A percentile compares a stretch with the other conserved stretches of the same genome.
Evolutionary conservation across 35 echinoderm and acorn worm species (phyloP).

Genomic region (Acanthaster planci): DNA sequence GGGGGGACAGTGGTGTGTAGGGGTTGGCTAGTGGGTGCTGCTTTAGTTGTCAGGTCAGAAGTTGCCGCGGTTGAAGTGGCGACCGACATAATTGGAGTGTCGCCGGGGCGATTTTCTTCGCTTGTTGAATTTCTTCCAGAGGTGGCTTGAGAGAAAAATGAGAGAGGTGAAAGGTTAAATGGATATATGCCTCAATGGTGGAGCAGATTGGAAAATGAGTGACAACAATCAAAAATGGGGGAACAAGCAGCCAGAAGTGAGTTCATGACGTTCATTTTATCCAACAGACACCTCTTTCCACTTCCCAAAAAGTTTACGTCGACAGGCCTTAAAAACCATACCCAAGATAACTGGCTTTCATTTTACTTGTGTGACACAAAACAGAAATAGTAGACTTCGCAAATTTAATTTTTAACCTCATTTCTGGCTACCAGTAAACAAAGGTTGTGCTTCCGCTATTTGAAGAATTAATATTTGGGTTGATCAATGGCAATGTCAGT

Average conservation of each 20-base stretch:
- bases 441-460: too few species aligned
- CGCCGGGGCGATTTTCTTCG: slow-evolving; percentile 3
- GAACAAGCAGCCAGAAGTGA: not conserved
- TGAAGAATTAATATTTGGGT: too few species aligned
- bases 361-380: too few species aligned
- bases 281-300: not conserved
- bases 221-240: too few species aligned
- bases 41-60: not conserved
- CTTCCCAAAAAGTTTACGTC: too few species aligned
- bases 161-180: not conserved
- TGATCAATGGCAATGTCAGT: too few species aligned
- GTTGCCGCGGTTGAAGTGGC: not conserved
- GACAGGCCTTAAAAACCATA: too few species aligned
- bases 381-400: too few species aligned
- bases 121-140: not conserved
- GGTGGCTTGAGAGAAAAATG: not conserved
- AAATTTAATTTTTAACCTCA: too few species aligned
- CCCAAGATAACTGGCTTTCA: too few species aligned
- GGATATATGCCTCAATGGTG: not conserved
- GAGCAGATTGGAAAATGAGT: not conserved
- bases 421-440: too few species aligned
- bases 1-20: not conserved
- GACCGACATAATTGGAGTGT: not conserved
- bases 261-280: not conserved
- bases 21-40: not conserved